Percentiles rank a stretch among this genome's conserved stretches.
Conservation (phyloP, 2,888 invertebrate species). For the Apamea anceps region DNA sequence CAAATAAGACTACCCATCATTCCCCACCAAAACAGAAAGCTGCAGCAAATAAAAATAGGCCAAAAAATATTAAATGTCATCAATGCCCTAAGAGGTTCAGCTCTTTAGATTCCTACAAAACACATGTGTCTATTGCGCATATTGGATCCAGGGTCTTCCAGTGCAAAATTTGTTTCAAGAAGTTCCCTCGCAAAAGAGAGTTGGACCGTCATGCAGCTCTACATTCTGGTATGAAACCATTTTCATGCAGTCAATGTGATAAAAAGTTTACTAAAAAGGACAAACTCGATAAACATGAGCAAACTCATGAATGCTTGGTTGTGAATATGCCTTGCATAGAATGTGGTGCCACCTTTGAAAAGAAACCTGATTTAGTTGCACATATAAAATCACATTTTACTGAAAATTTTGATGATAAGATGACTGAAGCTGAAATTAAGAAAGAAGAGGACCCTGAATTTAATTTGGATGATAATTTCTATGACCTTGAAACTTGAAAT, state of each 20-base stretch:
- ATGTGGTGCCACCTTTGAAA: slow-evolving; percentile 91
- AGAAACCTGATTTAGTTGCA: slow-evolving; percentile 90
- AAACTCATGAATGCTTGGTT: slow-evolving; percentile 91
- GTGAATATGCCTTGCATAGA: slow-evolving; percentile 91
- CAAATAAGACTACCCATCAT: slow-evolving; percentile 75
- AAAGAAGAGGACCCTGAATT: slow-evolving; percentile 84
- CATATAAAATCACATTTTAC: slow-evolving; percentile 91
- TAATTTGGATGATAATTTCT: slow-evolving; percentile 82
- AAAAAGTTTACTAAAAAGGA: slow-evolving; percentile 93
- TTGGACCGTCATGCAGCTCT: slow-evolving; percentile 92
- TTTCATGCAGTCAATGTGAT: slow-evolving; percentile 92
- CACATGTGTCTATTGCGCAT: slow-evolving; percentile 89
- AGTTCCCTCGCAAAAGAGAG: slow-evolving; percentile 93
- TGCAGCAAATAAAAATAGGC: slow-evolving; percentile 82
- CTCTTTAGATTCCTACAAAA: slow-evolving; percentile 88
- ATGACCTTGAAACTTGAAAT: slow-evolving; percentile 85
- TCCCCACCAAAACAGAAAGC: slow-evolving; percentile 82
- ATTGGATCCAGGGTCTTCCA: slow-evolving; percentile 90
- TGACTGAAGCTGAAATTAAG: slow-evolving; percentile 80
- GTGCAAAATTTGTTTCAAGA: slow-evolving; percentile 92
- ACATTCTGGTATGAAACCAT: slow-evolving; percentile 92
- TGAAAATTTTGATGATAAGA: slow-evolving; percentile 87
- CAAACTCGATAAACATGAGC: slow-evolving; percentile 92
- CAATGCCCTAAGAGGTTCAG: slow-evolving; percentile 88
- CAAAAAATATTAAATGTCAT: slow-evolving; percentile 89